phyloP scores from a whole-genome alignment of 2,113 vertebrate species.

The Myodes glareolus region DNA sequence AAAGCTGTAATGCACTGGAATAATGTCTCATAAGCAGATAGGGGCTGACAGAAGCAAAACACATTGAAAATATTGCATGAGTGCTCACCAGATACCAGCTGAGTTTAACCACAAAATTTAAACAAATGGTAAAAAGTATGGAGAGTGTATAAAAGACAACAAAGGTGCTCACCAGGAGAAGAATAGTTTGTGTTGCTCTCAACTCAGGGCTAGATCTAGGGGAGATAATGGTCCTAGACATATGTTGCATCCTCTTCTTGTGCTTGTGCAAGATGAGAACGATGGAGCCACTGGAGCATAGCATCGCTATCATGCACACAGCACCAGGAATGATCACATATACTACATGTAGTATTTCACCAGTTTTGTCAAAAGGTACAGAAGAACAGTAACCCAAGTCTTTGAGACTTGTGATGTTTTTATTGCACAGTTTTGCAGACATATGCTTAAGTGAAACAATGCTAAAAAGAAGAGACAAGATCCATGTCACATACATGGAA shows the following conservation, averaged over 20 bases:
- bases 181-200: not conserved
- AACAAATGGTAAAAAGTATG: not conserved
- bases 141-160: not conserved
- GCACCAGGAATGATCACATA: not conserved
- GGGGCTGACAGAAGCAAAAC: not conserved
- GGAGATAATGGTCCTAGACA: not conserved
- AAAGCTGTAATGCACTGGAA: not conserved
- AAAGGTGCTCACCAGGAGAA: not conserved
- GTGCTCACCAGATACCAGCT: not conserved
- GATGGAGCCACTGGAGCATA: not conserved
- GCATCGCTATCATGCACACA: not conserved
- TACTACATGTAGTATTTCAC: not conserved
- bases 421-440: not conserved
- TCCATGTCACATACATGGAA: not conserved
- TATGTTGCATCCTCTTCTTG: not conserved
- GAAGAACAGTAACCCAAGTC: not conserved
- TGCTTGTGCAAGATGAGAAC: not conserved
- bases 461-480: not conserved
- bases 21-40: not conserved
- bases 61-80: not conserved
- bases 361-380: not conserved
- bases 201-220: not conserved
- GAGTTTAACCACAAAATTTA: not conserved
- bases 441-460: not conserved
- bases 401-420: not conserved